Evolutionary conservation across 2,113 vertebrate species (phyloP), one percentile per base, ranked within the genome.

Genomic region (Capreolus pygargus): DNA sequence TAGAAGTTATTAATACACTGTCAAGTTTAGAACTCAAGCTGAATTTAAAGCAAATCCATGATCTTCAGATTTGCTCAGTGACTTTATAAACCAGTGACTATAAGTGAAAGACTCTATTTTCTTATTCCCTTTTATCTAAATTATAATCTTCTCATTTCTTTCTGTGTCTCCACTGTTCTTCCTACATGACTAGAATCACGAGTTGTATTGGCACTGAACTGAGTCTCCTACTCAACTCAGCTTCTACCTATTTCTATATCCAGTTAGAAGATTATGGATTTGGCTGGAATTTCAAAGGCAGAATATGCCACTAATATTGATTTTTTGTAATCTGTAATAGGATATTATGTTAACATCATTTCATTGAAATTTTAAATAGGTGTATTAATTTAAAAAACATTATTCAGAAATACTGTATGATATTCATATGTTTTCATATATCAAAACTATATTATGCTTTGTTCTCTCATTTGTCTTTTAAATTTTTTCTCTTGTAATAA

Each of bases 91-190:
- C 28, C 21, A 86, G 2, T 57, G 60, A 55, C 57, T 61, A 39
- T 4, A 92, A 17, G 64, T 55, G 0, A 92, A 79, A 86, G 17
- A 5, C 16, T 89, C 55, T 92, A 25, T 60, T 91, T 95, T 89
- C 36, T 81, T 82, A 70, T 74, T 96, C 16, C 25, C 33, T 94
- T 96, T 95, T 83, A 92, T 94, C 85, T 27, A 76, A 82, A 12
- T 96, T 10, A 36, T 82, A 82, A 97, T 96, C 36, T 81, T 83
- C 76, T 21, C 45, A 87, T 96, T 97, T 97, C 85, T 17, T 7
- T 78, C n/a, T 89, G 43, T 82, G 43, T 94, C 27, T 97, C 45
- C 88, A 52, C 33, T 82, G 10, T 55, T 43, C 83, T 58, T 43
- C 21, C 14, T 43, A 67, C 89, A 94, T 33, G 11, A 83, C 27